A percentile compares a stretch with the other conserved stretches of the same genome.
These are phyloP conservation scores for Marisa cornuarietis DNA, from an alignment of 1,140 invertebrate genomes.

Conservation along the genomic window DNA sequence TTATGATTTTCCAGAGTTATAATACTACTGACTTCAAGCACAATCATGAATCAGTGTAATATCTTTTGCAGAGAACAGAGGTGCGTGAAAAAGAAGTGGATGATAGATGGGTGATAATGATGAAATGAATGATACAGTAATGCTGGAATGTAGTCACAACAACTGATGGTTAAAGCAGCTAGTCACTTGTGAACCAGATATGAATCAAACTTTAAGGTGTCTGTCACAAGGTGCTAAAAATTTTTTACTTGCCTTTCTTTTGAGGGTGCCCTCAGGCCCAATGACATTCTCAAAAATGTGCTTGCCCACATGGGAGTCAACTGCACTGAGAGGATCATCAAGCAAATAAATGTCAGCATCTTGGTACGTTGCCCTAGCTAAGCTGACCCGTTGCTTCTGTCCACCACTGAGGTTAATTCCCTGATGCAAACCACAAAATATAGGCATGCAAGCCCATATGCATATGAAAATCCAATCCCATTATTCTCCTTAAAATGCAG, in stretches of 20 bases:
- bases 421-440: slow-evolving; percentile 29
- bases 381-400: slow-evolving; percentile 69
- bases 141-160: background rate
- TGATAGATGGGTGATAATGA: too few relatives aligned
- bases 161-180: background rate
- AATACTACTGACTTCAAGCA: too few relatives aligned
- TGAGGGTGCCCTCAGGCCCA: slow-evolving; percentile 71
- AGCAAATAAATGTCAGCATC: slow-evolving; percentile 77
- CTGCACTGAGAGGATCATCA: slow-evolving; percentile 72
- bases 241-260: slow-evolving; percentile 50
- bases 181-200: background rate
- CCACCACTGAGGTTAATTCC: slow-evolving; percentile 68
- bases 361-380: slow-evolving; percentile 68
- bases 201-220: background rate
- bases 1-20: too few relatives aligned
- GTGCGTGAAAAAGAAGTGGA: too few relatives aligned
- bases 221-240: background rate
- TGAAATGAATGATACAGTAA: background rate
- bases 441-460: background rate
- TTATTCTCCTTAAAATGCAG: too few relatives aligned
- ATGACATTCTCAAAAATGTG: slow-evolving; percentile 67
- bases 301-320: slow-evolving; percentile 69
- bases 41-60: too few relatives aligned
- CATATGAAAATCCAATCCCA: too few relatives aligned
- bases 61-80: too few relatives aligned